Evolutionary conservation across 2,113 vertebrate species (phyloP).

Genomic region (Grammomys dolichurus): DNA sequence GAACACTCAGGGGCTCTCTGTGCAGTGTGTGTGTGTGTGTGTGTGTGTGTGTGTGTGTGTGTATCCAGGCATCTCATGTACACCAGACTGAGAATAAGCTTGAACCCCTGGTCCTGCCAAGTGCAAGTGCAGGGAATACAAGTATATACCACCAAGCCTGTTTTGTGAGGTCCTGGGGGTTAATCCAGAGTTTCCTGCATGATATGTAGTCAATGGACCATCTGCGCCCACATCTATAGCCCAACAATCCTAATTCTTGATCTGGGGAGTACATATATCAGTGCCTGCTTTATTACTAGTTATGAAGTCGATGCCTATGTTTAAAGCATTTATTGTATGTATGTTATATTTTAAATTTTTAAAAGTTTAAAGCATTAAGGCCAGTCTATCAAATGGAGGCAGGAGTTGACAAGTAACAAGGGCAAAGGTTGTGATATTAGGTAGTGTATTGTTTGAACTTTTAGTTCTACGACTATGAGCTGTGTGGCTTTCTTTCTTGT

Average conservation of each 20-base stretch:
- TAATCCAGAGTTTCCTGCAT: not conserved
- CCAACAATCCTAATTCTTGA: not conserved
- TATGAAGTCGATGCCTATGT: not conserved
- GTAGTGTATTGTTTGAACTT: not conserved
- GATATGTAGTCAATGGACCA: not conserved
- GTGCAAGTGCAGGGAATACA: not conserved
- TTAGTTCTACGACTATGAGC: not conserved
- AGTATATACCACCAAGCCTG: not conserved
- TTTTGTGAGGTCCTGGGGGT: not conserved
- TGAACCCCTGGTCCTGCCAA: not conserved
- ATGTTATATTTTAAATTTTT: not conserved
- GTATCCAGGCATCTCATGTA: not conserved
- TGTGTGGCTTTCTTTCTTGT: not conserved
- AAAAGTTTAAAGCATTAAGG: conserved; percentile 28
- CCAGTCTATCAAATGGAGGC: not conserved
- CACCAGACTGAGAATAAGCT: too few relatives aligned
- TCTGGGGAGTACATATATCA: not conserved
- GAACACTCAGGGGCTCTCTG: not conserved
- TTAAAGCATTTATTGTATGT: not conserved
- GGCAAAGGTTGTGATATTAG: not conserved
- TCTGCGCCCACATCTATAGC: not conserved
- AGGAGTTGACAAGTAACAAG: not conserved
- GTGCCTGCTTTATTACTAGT: conserved; percentile 2
- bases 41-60: not conserved
- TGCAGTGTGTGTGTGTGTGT: not conserved